Evolutionary conservation across 2,888 invertebrate genomes (phyloP), one percentile per base, ranked within the genome.

Genomic region (Eustalomyia histrio): DNA sequence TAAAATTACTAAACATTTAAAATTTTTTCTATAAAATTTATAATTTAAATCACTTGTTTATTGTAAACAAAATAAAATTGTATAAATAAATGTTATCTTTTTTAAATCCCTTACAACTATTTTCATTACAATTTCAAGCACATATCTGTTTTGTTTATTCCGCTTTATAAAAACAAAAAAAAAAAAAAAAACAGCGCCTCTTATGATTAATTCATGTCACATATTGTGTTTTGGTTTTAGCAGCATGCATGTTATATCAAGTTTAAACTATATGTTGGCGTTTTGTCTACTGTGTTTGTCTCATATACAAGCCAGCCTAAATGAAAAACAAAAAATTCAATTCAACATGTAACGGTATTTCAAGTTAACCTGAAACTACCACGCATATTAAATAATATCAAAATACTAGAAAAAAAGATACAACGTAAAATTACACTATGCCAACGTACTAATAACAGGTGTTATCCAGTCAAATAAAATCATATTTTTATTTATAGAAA

Each of bases 161-260:
- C 39, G 35, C 10, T 35, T 2, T 33, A 64, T 33, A 65, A 73
- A 14, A 73, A n/a, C 57, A 47, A 35, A 29, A 29, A 29, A 29
- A 7, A 29, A 29, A 29, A 7, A 29, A 29, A 29, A 29, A 29
- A 29, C 4, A 52, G 71, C 58, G 18, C 12, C 71, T 71, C 50
- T 52, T 65, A 65, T 71, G 76, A 76, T 65, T 76, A 65, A 76
- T 76, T 76, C 76, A 76, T 76, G 60, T 76, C 76, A 76, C 65
- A 71, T 17, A 52, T 58, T 57, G 58, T 18, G 60, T 68, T 69
- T 76, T 52, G 43, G 63, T 71, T 60, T 39, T 39, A 39, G 12
- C 14, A 29, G 4, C 39, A 39, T 12, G 39, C 39, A 10, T 39
- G 39, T 2, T 39, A 39, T 39, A 12, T 8, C 12, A 39, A 39